Evolutionary conservation across 2,888 invertebrate species (phyloP), one percentile per base, ranked within the genome.

Genomic region (Drosophila trichaetosa): DNA sequence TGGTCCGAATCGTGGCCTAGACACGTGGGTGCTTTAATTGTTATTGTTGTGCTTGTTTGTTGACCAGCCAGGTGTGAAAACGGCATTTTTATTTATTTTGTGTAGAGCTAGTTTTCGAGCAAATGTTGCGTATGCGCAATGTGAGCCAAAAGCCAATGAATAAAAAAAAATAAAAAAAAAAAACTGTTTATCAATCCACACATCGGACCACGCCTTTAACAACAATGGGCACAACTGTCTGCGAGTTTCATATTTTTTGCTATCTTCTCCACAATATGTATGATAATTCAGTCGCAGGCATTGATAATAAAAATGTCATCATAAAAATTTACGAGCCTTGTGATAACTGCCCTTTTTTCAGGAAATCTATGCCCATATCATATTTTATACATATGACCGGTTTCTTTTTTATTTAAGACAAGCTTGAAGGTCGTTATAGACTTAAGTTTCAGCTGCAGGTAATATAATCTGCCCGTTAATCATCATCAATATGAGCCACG

Each of bases 1-100:
- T 56, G 52, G 48, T 31, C 49, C 57, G 21, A 66, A 48, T 57
- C 63, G 42, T 66, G 75, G 62, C 72, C 52, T 57, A 65, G 69
- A 71, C 80, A 80, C 81, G 80, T 80, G 81, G 74, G 80, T 76
- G 79, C 52, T 76, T 73, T 73, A 64, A 70, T 80, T 81, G 57
- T 76, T 57, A 58, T 63, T 69, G 60, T 58, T 65, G 71, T 42
- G 65, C 29, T 33, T 54, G 49, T 58, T 36, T 48, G 36, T 36
- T 21, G 62, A 42, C 24, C 67, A 62, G 79, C 82, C 85, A 87
- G 87, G 85, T 86, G 87, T 86, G 87, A 86, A 87, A 87, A 87
- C 76, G 76, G 74, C 63, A 70, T 83, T 79, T 82, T 60, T 82
- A 69, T 76, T 71, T 63, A 63, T 34, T 58, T 62, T 64, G n/a